phyloP scores from a whole-genome alignment of 1,140 invertebrate species.

The Stegodyphus mimosarum region DNA sequence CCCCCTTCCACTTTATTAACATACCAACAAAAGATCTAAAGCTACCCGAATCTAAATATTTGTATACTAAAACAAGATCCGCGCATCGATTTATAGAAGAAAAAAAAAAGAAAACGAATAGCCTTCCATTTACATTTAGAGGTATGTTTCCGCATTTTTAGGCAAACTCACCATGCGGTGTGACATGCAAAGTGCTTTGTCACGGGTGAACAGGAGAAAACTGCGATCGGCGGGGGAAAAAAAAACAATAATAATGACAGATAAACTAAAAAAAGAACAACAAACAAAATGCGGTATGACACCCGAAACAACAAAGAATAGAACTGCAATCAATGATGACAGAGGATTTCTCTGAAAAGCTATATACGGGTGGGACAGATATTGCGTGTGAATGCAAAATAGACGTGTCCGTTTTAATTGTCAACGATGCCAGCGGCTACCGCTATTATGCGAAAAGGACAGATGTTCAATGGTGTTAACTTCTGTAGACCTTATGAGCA shows the following conservation, averaged over 20 bases:
- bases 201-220: constrained; percentile 2
- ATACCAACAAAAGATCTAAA: too few species aligned
- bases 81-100: background rate
- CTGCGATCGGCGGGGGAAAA: background rate
- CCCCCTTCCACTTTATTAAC: too few species aligned
- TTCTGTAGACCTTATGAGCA: too few species aligned
- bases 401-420: background rate
- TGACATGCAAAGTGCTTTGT: constrained; percentile 1
- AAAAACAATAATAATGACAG: background rate
- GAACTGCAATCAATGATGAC: background rate
- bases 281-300: background rate
- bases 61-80: background rate
- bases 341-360: background rate
- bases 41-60: too few species aligned
- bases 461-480: too few species aligned
- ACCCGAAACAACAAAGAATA: background rate
- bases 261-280: background rate
- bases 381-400: constrained; percentile 8
- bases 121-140: background rate
- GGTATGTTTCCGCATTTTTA: background rate
- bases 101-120: background rate
- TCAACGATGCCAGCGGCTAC: too few species aligned
- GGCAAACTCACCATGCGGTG: background rate
- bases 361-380: background rate
- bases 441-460: too few species aligned